Evolutionary conservation across 1,140 invertebrate species (phyloP).

Genomic region (Drosophila ohnishii): DNA sequence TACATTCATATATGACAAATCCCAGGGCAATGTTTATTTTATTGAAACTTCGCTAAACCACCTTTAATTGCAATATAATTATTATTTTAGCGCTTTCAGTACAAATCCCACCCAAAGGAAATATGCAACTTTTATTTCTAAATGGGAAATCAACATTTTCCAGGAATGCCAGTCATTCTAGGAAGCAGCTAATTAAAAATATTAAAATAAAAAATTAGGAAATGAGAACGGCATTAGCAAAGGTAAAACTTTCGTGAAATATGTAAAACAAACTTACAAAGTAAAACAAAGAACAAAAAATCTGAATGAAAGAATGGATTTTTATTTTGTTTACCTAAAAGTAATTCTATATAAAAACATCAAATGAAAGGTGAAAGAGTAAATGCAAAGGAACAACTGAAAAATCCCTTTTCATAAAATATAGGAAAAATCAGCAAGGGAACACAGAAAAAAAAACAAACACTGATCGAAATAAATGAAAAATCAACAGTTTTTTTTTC

Average conservation of each 20-base stretch:
- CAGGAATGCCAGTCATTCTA: not conserved
- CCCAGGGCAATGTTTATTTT: not conserved
- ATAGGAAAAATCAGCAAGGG: not conserved
- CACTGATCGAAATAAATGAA: not conserved
- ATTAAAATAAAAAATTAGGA: not conserved
- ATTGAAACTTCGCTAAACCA: not conserved
- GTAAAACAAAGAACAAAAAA: not conserved
- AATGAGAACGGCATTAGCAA: not conserved
- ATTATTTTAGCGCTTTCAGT: no score
- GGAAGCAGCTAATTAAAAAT: conserved; percentile 2
- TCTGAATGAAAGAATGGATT: not conserved
- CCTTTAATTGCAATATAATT: conserved; percentile 1
- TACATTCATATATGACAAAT: not conserved
- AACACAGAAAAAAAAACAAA: not conserved
- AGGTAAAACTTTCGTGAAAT: not conserved
- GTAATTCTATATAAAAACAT: not conserved
- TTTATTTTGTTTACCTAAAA: not conserved
- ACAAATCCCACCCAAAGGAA: not conserved
- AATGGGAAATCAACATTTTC: conserved; percentile 3
- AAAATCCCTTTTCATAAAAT: not conserved
- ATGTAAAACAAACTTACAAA: not conserved
- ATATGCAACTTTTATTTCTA: not conserved
- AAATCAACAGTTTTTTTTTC: not conserved
- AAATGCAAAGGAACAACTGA: not conserved
- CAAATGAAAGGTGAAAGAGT: not conserved